Base-by-base conservation (phyloP, 2,888 invertebrate genomes). In the Myopa tessellatipennis region DNA sequence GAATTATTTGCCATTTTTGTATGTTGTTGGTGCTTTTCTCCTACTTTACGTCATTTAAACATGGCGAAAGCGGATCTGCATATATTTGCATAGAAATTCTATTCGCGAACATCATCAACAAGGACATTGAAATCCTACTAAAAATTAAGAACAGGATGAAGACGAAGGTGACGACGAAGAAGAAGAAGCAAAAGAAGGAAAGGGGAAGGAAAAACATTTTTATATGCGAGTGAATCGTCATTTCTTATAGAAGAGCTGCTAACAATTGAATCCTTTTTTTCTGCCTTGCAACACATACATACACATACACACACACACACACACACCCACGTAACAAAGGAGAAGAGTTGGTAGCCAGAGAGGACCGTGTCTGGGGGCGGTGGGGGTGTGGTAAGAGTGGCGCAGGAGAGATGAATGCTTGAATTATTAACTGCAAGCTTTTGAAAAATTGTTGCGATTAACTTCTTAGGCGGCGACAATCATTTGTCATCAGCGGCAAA, bases 41-140 rank as follows among this genome's bases (percentile, higher is more conserved):
- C 10, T 45, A 45, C 45, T n/a, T 36, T 38, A n/a, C 14, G 45
- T 50, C 14, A 36, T 40, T 70, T 36, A 71, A 70, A 71, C 87
- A 86, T 85, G 84, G 84, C 85, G 83, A 87, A 87, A 87, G 87
- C 87, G 84, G 84, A 87, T 87, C 87, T 87, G 87, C 87, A 87
- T 87, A 87, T 79, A 87, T 87, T 87, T 85, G 87, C 87, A 87
- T 87, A 85, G 82, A 82, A 84, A 85, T 87, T 84, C 82, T 50
- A n/a, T 60, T 7, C 76, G 68, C 82, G 84, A 83, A 82, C 85
- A 83, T 85, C 83, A 50, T 73, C 83, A 83, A 80, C 85, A 84
- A 85, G 85, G 85, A 85, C 86, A 83, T 78, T 50, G 81, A 84
- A 86, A 86, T 85, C 85, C 85, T 83, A 80, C 71, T 82, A 85